phyloP scores from a whole-genome alignment of 2,797 vertebrate species.

The Sylvia borin region DNA sequence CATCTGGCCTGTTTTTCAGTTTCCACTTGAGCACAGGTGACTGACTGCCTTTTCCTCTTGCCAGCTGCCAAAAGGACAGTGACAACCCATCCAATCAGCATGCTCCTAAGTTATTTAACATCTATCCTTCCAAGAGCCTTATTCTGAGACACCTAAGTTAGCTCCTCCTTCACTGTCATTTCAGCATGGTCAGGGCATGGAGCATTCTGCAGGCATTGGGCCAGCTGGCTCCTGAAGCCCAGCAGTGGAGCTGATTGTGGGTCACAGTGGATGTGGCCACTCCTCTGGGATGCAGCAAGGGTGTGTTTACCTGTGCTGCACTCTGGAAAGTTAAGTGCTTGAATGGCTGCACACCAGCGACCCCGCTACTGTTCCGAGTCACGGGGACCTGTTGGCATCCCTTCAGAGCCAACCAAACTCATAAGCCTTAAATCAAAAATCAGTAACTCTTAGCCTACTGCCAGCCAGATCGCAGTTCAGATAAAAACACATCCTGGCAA shows the following conservation, averaged over 20 bases:
- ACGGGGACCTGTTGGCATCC: background rate
- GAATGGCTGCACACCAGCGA: background rate
- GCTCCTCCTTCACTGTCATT: background rate
- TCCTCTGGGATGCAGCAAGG: background rate
- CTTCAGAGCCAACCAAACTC: background rate
- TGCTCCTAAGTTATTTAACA: fast-evolving
- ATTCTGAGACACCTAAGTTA: background rate
- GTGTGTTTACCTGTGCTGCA: background rate
- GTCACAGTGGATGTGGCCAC: background rate
- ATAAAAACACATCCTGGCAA: background rate
- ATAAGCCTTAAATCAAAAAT: background rate
- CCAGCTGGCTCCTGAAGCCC: background rate
- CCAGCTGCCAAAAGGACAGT: background rate
- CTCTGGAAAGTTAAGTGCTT: background rate
- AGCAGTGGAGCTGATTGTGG: background rate
- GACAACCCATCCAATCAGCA: fast-evolving
- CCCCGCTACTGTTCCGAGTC: fast-evolving
- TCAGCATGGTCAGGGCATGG: background rate
- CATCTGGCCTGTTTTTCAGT: background rate
- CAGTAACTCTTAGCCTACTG: background rate
- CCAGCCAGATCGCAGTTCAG: background rate
- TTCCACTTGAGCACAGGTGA: background rate
- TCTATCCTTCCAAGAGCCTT: background rate
- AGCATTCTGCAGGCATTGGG: background rate
- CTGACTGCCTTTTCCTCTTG: background rate